A percentile compares a stretch with the other conserved stretches of the same genome.
Conservation (phyloP, 1,140 invertebrate species). For the Rhizoglyphus robini region DNA sequence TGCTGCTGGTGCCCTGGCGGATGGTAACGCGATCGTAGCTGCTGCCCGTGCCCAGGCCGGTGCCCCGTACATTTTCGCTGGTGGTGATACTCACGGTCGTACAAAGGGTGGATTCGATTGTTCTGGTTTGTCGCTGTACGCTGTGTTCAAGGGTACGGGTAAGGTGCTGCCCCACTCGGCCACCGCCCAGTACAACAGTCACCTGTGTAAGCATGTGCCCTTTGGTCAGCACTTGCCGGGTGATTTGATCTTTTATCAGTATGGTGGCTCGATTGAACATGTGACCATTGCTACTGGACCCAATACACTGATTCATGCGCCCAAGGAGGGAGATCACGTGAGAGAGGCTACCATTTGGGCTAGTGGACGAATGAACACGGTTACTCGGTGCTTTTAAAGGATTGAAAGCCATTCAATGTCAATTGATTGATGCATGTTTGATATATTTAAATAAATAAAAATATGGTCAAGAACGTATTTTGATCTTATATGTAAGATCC, state of each 20-base stretch:
- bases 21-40: too few relatives aligned
- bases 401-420: too few relatives aligned
- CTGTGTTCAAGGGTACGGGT: slow-evolving; percentile 3
- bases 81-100: too few relatives aligned
- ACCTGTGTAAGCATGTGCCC: background rate
- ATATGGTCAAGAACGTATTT: too few relatives aligned
- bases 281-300: slow-evolving; percentile 7
- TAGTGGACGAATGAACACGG: background rate
- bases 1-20: too few relatives aligned
- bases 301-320: slow-evolving; percentile 10
- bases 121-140: slow-evolving; percentile 12
- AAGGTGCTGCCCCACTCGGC: background rate
- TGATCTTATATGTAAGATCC: too few relatives aligned
- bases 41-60: too few relatives aligned
- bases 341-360: background rate
- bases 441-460: too few relatives aligned
- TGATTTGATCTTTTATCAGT: slow-evolving; percentile 5
- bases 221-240: background rate
- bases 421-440: too few relatives aligned
- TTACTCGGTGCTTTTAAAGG: background rate
- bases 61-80: too few relatives aligned
- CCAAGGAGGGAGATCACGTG: background rate
- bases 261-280: slow-evolving; percentile 1
- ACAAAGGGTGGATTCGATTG: too few relatives aligned
- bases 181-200: background rate